A percentile compares a stretch with the other conserved stretches of the same genome.
Evolutionary conservation across 2,888 invertebrate genomes (phyloP).

Genomic region (Molorchus minor): DNA sequence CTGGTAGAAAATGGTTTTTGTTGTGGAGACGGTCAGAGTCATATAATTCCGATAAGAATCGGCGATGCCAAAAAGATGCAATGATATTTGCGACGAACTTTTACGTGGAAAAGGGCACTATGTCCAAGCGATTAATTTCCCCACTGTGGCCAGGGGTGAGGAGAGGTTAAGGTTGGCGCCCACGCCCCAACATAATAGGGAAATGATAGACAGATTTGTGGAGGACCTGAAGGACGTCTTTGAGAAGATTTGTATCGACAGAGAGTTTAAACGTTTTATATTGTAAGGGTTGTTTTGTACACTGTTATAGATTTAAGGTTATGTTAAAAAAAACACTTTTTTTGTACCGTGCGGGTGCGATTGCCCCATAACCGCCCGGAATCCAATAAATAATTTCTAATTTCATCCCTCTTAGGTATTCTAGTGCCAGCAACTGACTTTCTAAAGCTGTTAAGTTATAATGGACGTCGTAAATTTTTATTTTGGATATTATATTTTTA

Average conservation of each 20-base stretch:
- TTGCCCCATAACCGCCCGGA: too few relatives aligned
- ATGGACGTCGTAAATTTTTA: not conserved
- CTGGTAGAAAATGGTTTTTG: slow-evolving; percentile 83
- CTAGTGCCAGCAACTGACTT: not conserved
- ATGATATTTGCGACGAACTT: slow-evolving; percentile 83
- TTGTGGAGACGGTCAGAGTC: slow-evolving; percentile 89
- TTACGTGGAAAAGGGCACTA: slow-evolving; percentile 88
- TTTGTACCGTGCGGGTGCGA: too few relatives aligned
- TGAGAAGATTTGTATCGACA: too few relatives aligned
- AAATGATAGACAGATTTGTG: slow-evolving; percentile 85
- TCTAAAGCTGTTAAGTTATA: not conserved
- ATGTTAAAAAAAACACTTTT: too few relatives aligned
- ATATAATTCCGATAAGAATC: slow-evolving; percentile 94
- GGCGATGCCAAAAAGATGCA: slow-evolving; percentile 85
- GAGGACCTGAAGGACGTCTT: slow-evolving; percentile 82
- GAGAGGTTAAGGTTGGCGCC: slow-evolving; percentile 93
- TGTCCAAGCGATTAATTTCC: slow-evolving; percentile 96
- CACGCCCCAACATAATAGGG: slow-evolving; percentile 87
- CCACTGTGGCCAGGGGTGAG: slow-evolving; percentile 91
- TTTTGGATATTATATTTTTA: not conserved
- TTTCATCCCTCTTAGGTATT: not conserved
- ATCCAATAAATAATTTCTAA: not conserved
- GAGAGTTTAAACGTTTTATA: too few relatives aligned
- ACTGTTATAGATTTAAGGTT: too few relatives aligned
- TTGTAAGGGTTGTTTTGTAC: too few relatives aligned